These are phyloP conservation scores for Acrocephalus arundinaceus DNA, from an alignment of 2,113 vertebrate genomes.

Conservation along the genomic window DNA sequence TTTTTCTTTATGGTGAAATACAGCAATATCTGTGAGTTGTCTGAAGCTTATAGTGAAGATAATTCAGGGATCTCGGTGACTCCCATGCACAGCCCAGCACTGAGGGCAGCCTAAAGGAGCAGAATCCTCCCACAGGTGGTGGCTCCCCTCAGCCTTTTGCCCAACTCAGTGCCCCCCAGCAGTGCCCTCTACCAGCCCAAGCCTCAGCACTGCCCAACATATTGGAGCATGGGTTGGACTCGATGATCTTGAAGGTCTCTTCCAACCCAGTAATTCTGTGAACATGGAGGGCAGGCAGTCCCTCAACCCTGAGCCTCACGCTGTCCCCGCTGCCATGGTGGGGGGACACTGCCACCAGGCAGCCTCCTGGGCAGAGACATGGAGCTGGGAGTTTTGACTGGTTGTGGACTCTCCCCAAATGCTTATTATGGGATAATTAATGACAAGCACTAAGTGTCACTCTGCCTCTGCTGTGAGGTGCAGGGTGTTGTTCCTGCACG, in stretches of 20 bases:
- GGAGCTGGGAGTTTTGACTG: neutral
- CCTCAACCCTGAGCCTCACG: fast-evolving
- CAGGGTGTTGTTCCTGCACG: fast-evolving
- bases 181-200: neutral
- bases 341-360: fast-evolving
- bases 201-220: neutral
- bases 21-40: neutral
- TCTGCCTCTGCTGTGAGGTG: fast-evolving
- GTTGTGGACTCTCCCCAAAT: neutral
- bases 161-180: fast-evolving
- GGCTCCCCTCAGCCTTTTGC: neutral
- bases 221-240: too few species aligned
- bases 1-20: neutral
- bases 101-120: neutral
- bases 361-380: neutral
- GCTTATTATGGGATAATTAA: neutral
- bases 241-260: too few species aligned
- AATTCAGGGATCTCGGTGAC: neutral
- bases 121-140: fast-evolving
- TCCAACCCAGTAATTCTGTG: too few species aligned
- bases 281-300: neutral
- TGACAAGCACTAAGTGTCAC: fast-evolving
- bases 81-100: fast-evolving
- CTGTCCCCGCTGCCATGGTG: neutral
- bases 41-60: neutral